phyloP scores from a whole-genome alignment of 1,140 invertebrate species.

The Pseudachorutes palmiensis region DNA sequence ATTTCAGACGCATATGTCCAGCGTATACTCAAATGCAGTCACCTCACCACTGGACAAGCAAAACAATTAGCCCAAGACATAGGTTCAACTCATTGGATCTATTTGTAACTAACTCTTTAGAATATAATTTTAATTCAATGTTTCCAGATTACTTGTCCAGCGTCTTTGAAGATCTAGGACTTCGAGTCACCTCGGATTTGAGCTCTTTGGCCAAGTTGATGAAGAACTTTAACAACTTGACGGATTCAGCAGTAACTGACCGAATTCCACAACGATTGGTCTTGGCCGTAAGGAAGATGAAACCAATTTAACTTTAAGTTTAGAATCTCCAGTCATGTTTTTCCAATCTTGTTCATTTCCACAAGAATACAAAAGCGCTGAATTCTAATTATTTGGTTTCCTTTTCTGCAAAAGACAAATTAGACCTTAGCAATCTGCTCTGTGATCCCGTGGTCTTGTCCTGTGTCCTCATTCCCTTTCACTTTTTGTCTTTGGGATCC shows the following conservation, averaged over 20 bases:
- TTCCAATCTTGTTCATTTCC: slow-evolving; percentile 3
- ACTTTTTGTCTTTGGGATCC: no score
- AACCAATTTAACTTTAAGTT: neutral
- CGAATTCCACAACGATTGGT: slow-evolving; percentile 25
- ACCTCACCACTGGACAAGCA: slow-evolving; percentile 33
- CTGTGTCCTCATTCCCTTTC: no score
- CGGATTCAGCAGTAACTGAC: slow-evolving; percentile 19
- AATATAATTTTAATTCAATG: no score
- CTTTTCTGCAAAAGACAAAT: no score
- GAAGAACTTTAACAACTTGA: slow-evolving; percentile 30
- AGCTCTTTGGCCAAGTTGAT: slow-evolving; percentile 26
- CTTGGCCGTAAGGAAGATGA: slow-evolving; percentile 29
- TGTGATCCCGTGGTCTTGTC: no score
- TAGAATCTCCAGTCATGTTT: neutral
- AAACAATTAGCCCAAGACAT: slow-evolving; percentile 37
- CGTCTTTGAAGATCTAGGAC: slow-evolving; percentile 34
- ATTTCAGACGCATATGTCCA: slow-evolving; percentile 32
- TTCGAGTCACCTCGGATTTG: slow-evolving; percentile 25
- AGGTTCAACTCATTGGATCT: no score
- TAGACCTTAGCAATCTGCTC: no score
- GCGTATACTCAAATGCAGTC: slow-evolving; percentile 26
- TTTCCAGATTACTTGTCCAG: slow-evolving; percentile 35
- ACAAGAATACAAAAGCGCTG: no score
- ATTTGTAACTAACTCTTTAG: no score
- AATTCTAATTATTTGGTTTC: no score